These are phyloP conservation scores for Fundulus diaphanus DNA, from an alignment of 2,797 vertebrate species.

Conservation along the genomic window DNA sequence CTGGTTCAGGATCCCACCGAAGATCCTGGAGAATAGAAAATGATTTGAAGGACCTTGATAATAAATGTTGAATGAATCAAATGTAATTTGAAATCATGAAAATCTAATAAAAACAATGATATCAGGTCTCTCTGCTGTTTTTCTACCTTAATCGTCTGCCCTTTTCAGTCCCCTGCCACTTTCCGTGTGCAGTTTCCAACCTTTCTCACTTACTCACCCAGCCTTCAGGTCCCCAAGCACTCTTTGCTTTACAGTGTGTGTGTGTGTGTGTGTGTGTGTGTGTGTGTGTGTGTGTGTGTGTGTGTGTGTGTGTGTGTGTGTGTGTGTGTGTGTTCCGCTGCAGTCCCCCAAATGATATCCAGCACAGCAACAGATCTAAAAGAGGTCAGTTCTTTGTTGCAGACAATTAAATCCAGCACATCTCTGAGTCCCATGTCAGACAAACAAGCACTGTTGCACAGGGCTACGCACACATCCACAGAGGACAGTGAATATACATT, in stretches of 20 bases:
- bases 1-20: not conserved
- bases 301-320: conserved; percentile 16
- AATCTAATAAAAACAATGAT: not conserved
- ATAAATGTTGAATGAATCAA: not conserved
- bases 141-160: conserved; percentile 10
- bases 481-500: conserved; percentile 49
- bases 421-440: conserved; percentile 51
- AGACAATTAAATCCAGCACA: conserved; percentile 66
- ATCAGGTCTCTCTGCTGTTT: not conserved
- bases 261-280: conserved; percentile 24
- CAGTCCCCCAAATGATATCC: conserved; percentile 46
- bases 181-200: conserved; percentile 8
- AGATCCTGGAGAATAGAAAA: not conserved
- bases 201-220: conserved; percentile 11
- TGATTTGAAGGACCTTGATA: not conserved
- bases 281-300: conserved; percentile 24
- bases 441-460: conserved; percentile 41
- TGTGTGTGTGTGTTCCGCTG: conserved; percentile 26
- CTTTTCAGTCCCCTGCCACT: conserved; percentile 22
- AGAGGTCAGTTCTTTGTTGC: conserved; percentile 70
- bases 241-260: conserved; percentile 11
- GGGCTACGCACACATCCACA: conserved; percentile 20
- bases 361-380: conserved; percentile 62
- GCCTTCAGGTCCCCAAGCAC: conserved; percentile 10
- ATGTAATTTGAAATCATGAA: not conserved